Conservation (phyloP, 2,888 invertebrate genomes). For the Platerodrilus igneus region DNA sequence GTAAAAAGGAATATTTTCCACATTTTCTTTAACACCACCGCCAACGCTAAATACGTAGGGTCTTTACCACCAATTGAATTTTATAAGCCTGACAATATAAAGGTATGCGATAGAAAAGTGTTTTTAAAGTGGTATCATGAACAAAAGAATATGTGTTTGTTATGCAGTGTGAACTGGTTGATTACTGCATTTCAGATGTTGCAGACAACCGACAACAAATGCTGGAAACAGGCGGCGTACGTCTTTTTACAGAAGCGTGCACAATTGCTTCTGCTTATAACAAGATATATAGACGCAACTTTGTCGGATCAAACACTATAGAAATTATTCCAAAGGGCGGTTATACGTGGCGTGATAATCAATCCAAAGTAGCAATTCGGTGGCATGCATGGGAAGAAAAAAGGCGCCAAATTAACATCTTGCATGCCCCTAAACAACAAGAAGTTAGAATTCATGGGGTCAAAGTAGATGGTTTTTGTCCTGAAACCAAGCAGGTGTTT, state of each 20-base stretch:
- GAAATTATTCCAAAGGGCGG: conserved; percentile 31
- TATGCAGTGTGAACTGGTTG: conserved; percentile 31
- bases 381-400: conserved; percentile 8
- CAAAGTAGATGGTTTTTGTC: too few species aligned
- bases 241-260: conserved; percentile 31
- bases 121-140: conserved; percentile 27
- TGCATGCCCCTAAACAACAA: too few species aligned
- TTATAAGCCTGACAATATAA: conserved; percentile 29
- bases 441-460: too few species aligned
- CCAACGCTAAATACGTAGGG: conserved; percentile 30
- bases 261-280: conserved; percentile 33
- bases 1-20: conserved; percentile 17
- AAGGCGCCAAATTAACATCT: too few species aligned
- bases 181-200: conserved; percentile 26
- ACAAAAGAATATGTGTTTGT: conserved; percentile 27
- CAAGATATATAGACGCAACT: conserved; percentile 29
- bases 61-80: conserved; percentile 21
- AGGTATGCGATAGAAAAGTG: conserved; percentile 6
- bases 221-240: conserved; percentile 26
- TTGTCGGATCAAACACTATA: conserved; percentile 30
- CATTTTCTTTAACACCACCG: conserved; percentile 23
- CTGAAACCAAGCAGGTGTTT: too few species aligned
- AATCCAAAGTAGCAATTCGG: conserved; percentile 20
- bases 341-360: conserved; percentile 27
- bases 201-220: conserved; percentile 23